Evolutionary conservation across 2,113 vertebrate species (phyloP), one percentile per base, ranked within the genome.

Genomic region (Pantherophis guttatus): DNA sequence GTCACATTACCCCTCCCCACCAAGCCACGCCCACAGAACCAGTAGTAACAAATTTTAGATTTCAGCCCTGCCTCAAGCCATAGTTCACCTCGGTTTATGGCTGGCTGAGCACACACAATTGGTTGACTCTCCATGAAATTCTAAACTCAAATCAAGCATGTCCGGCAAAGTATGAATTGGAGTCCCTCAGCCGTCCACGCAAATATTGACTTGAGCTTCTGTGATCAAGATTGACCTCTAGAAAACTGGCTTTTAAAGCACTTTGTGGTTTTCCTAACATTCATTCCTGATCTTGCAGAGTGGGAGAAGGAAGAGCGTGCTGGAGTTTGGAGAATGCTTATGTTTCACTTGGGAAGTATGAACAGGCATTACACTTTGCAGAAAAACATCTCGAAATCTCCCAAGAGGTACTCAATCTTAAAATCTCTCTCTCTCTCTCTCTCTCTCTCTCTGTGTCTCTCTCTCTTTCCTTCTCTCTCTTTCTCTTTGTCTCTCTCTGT

Each of bases 311-410:
- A 65, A 98, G 99, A 91, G 99, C 99, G 0, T 99, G 99, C 97
- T 99, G 99, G 99, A 99, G 99, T 93, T 97, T 99, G 1, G 99
- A 99, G 93, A 99, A 99, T 53, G 99, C 99, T 48, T 99, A 99
- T 0, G 97, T 99, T 92, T 99, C 99, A 75, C 98, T 99, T 96
- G 98, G 98, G 91, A 99, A 98, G 95, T 99, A 98, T 0, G 98
- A 98, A 0, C 98, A 99, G 96, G 99, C 99, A 52, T 97, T 99
- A 93, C 98, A 98, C 94, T 99, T 99, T 10, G 98, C 98, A 89
- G 97, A 98, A 92, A 99, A 98, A 91, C 99, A 99, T 94, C 97
- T 99, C 87, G 98, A 99, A 87, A 99, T 99, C 96, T 99, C 99
- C 26, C 98, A 97, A 96, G 99, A 99, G 98, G 99, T 99, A 92